Evolutionary conservation across 2,888 invertebrate species (phyloP), one percentile per base, ranked within the genome.

Genomic region (Druceiella hillmani): DNA sequence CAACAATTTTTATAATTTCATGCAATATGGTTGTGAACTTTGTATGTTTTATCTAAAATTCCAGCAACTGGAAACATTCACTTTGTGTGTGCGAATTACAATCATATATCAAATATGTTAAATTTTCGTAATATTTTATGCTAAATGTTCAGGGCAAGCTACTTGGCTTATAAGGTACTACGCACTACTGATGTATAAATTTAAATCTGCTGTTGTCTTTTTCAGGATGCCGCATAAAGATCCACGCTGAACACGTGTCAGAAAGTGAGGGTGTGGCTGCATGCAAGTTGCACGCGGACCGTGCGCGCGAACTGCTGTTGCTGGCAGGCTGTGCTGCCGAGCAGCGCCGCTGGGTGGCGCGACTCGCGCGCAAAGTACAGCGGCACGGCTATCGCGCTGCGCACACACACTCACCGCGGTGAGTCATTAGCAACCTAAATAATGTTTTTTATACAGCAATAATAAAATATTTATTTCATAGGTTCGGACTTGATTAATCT

Each of bases 231-330:
- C 87, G 90, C 58, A 87, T 92, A 62, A 97, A 97, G 76, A 88
- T 98, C 57, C 98, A 99, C 70, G 90, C 91, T 64, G 97, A 98
- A 61, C 98, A 99, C 77, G 81, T 91, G 62, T 85, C 88, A 54
- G 83, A 81, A 53, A 80, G 81, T 54, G 85, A 86, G 59, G 89
- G 89, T 61, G 82, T 95, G 58, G 90, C 91, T 47, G 94, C 95
- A 30, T 98, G 97, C 74, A 97, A 95, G 75, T 79, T 97, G 49
- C 92, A 93, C 66, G 91, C 89, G 55, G 95, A 97, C 76, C 90
- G 92, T 46, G 94, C 97, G 56, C 89, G 94, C 58, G 97, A 98
- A 68, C 76, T 98, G 66, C 75, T 98, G 52, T 74, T 97, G 54
- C 76, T 97, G 58, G 94, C 97, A 43, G 75, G 82, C 36, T 83